A percentile compares a stretch with the other conserved stretches of the same genome.
Evolutionary conservation across 2,888 invertebrate genomes (phyloP).

Genomic region (Mycalesis mineus): DNA sequence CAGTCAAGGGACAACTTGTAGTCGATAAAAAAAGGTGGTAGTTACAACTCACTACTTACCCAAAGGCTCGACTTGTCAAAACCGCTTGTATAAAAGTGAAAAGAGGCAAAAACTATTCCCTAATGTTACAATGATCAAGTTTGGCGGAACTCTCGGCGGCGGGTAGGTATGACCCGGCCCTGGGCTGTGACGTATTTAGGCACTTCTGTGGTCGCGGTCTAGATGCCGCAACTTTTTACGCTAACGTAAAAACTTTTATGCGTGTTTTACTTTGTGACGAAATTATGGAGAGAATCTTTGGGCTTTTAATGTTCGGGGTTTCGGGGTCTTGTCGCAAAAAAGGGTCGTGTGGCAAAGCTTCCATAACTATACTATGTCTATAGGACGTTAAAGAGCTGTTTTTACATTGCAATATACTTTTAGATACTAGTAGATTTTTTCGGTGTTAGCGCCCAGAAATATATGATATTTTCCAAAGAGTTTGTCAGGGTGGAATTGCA

Average conservation of each 20-base stretch:
- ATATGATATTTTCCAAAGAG: no score
- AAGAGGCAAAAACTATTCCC: background rate
- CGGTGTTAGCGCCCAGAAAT: no score
- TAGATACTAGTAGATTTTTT: no score
- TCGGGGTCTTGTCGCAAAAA: background rate
- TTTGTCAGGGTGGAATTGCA: no score
- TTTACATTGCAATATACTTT: no score
- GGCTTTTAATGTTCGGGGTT: background rate
- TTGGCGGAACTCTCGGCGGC: background rate
- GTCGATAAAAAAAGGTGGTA: no score
- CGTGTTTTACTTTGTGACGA: background rate
- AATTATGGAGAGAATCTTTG: background rate
- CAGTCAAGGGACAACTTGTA: no score
- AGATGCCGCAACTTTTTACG: slow-evolving; percentile 1
- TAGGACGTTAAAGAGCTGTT: no score
- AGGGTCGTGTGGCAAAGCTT: background rate
- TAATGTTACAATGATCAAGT: background rate
- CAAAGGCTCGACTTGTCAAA: no score
- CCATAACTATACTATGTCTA: background rate
- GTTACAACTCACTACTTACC: no score
- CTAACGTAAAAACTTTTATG: slow-evolving; percentile 1
- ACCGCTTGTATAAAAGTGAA: no score
- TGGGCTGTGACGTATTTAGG: background rate
- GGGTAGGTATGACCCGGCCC: background rate
- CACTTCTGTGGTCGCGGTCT: background rate